A percentile compares a stretch with the other conserved stretches of the same genome.
Conservation (phyloP, 2,113 vertebrate species). For the Sclerurus mexicanus region DNA sequence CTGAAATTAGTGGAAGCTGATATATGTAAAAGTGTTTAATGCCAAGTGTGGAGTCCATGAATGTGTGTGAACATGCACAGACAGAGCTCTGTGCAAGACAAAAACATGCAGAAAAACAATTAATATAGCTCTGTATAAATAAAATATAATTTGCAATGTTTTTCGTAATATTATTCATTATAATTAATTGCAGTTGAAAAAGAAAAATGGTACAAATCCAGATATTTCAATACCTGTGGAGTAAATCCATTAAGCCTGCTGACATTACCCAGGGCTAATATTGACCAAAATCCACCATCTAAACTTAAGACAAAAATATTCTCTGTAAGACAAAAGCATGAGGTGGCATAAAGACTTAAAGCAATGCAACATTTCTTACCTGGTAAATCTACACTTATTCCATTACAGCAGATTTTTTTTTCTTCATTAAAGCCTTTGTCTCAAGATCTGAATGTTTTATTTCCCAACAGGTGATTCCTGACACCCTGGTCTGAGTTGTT, state of each 20-base stretch:
- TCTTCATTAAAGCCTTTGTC: background rate
- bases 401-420: background rate
- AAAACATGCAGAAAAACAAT: background rate
- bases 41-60: background rate
- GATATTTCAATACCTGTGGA: background rate
- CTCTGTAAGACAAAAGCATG: background rate
- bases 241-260: background rate
- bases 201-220: background rate
- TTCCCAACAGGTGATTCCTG: background rate
- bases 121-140: background rate
- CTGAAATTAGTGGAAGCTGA: background rate
- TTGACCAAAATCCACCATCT: background rate
- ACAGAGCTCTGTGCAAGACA: background rate
- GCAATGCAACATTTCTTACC: background rate
- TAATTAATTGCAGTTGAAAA: background rate
- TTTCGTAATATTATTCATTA: background rate
- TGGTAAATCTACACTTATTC: background rate
- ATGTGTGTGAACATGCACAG: background rate
- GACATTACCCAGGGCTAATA: background rate
- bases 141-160: background rate
- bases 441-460: conserved; percentile 8
- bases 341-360: background rate
- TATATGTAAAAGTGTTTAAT: background rate
- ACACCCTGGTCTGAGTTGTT: background rate
- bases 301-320: background rate